Evolutionary conservation across 2,113 vertebrate species (phyloP), one percentile per base, ranked within the genome.

Genomic region (Podilymbus podiceps): DNA sequence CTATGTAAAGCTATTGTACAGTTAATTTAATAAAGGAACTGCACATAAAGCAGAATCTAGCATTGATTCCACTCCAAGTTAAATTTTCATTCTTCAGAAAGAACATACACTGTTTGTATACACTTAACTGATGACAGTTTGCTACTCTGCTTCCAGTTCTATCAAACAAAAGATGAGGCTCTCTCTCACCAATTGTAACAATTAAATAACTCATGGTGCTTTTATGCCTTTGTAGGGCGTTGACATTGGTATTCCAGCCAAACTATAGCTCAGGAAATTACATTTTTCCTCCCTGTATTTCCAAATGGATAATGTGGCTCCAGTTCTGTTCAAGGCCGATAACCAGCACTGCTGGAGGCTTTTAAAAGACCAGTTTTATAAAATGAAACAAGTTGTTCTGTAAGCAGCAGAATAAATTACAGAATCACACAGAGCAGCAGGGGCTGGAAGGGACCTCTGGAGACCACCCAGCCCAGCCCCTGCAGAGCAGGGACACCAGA

Each of bases 251-350:
- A 55, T 85, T 78, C 49, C 75, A 76, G 77, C 40, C 66, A 75
- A 47, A 25, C 50, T 75, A 23, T 4, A 72, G 38, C 15, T 64
- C 46, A 84, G 79, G 68, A 81, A 89, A 85, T 72, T 5, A 74
- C 50, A 49, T 60, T 90, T 87, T 89, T 71, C 60, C 64, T 86
- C 76, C 12, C 38, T 62, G 20, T 15, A 44, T 56, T 90, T 92
- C 79, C 83, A 92, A 5, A 58, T 9, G 52, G 73, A 35, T 53
- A 60, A 35, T 0, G 11, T 8, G 19, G 31, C 44, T 85, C 40
- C 44, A 28, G 14, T 33, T 56, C 62, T 12, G 20, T 35, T 44
- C 5, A 6, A 31, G 42, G 40, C 68, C 2, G 17, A 71, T 13
- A 81, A 58, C 30, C 38, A 55, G 47, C 0, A 35, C 44, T 21